Conservation (phyloP, 1,140 invertebrate species). For the Bombus pyrosoma region DNA sequence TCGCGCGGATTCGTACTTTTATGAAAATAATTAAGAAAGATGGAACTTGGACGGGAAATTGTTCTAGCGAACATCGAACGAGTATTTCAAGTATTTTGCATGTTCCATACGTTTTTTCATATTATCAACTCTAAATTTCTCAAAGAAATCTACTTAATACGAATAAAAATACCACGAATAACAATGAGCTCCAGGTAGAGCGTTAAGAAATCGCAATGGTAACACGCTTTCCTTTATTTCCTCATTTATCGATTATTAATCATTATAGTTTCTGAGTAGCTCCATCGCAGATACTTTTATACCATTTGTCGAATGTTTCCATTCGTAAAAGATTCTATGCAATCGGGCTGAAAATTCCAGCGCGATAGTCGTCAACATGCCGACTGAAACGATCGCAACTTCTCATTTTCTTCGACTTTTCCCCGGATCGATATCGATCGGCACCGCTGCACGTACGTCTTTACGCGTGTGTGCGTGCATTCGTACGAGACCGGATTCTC, state of each 20-base stretch:
- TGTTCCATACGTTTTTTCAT: not conserved
- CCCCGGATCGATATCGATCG: slow-evolving; percentile 46
- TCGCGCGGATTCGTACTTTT: rapidly evolving
- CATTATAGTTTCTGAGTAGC: rapidly evolving
- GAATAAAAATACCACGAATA: no score
- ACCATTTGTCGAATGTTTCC: not conserved
- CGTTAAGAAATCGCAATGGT: no score
- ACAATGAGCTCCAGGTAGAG: rapidly evolving
- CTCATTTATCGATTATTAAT: not conserved
- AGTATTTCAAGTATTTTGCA: not conserved
- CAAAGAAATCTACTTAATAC: not conserved
- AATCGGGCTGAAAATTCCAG: not conserved
- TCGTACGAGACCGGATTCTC: slow-evolving; percentile 45
- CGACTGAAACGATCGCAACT: not conserved
- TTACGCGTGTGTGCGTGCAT: slow-evolving; percentile 34
- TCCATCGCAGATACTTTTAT: not conserved
- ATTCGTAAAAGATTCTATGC: not conserved
- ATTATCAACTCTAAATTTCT: not conserved
- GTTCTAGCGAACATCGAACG: not conserved
- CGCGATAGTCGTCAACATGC: not conserved
- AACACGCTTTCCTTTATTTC: not conserved
- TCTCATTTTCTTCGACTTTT: slow-evolving; percentile 13
- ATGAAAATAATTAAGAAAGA: not conserved
- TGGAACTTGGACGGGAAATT: no score
- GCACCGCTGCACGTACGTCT: not conserved